Conservation (phyloP, 37 sponge, comb jelly and placozoan genomes). For the Oscarella lobularis region DNA sequence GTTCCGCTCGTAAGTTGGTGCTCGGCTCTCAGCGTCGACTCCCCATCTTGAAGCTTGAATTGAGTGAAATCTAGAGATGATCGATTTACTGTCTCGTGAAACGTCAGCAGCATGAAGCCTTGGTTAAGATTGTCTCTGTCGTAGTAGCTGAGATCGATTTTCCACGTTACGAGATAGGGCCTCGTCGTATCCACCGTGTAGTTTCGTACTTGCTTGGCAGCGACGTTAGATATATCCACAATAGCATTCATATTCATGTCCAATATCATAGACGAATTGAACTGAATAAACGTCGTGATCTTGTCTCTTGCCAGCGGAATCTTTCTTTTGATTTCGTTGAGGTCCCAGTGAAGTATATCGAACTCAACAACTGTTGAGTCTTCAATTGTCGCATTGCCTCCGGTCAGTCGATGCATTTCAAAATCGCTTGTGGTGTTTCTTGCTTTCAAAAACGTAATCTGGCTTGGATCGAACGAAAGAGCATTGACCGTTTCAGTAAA, state of each 20-base stretch:
- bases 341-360: conserved; percentile 34
- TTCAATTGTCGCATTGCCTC: conserved; percentile 21
- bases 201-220: conserved; percentile 32
- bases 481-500: conserved; percentile 59
- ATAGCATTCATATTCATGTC: conserved; percentile 58
- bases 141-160: conserved; percentile 28
- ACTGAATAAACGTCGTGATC: conserved; percentile 49
- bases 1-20: conserved; percentile 25
- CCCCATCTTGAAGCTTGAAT: conserved; percentile 24
- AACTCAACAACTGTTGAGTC: conserved; percentile 41
- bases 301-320: conserved; percentile 37
- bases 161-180: conserved; percentile 53
- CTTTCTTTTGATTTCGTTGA: conserved; percentile 48
- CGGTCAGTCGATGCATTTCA: conserved; percentile 40
- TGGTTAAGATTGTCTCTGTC: conserved; percentile 15
- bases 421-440: background rate
- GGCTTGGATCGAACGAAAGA: background rate
- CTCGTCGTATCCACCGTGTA: conserved; percentile 55
- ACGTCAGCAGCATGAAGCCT: conserved; percentile 35
- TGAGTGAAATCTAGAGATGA: background rate
- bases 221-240: conserved; percentile 25
- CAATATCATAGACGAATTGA: conserved; percentile 17
- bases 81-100: conserved; percentile 63
- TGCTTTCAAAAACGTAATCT: background rate
- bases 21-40: conserved; percentile 8